phyloP scores from a whole-genome alignment of 1,140 invertebrate genomes.

The Eueides isabella region DNA sequence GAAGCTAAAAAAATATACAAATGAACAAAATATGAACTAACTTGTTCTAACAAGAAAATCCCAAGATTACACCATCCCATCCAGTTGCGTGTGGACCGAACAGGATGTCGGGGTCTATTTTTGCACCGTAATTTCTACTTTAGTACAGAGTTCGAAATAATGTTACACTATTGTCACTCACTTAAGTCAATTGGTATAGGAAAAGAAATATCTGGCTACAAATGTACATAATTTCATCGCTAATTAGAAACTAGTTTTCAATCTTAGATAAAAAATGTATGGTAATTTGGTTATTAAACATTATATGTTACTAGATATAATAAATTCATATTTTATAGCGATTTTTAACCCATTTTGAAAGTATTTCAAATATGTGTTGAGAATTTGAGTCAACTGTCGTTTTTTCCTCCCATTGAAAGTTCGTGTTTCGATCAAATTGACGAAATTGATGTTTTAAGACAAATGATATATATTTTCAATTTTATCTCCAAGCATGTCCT shows the following conservation, averaged over 20 bases:
- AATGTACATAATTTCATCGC: not conserved
- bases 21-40: not conserved
- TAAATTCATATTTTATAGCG: not conserved
- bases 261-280: not conserved
- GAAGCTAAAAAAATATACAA: too few relatives aligned
- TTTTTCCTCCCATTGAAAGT: slow-evolving; percentile 4
- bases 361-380: not conserved
- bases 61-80: slow-evolving; percentile 15
- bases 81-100: slow-evolving; percentile 29
- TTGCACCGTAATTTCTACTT: slow-evolving; percentile 19
- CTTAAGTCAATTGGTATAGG: slow-evolving; percentile 11
- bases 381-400: not conserved
- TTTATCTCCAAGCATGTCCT: too few relatives aligned
- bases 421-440: not conserved
- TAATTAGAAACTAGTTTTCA: not conserved
- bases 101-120: slow-evolving; percentile 33
- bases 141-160: slow-evolving; percentile 1
- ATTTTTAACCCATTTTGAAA: not conserved
- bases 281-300: not conserved
- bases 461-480: too few relatives aligned
- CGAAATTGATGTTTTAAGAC: slow-evolving; percentile 5
- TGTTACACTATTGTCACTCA: slow-evolving; percentile 7
- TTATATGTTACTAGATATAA: not conserved
- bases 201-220: not conserved
- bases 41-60: not conserved